Evolutionary conservation across 2,888 invertebrate genomes (phyloP).

Genomic region (Aspidapion aeneum): DNA sequence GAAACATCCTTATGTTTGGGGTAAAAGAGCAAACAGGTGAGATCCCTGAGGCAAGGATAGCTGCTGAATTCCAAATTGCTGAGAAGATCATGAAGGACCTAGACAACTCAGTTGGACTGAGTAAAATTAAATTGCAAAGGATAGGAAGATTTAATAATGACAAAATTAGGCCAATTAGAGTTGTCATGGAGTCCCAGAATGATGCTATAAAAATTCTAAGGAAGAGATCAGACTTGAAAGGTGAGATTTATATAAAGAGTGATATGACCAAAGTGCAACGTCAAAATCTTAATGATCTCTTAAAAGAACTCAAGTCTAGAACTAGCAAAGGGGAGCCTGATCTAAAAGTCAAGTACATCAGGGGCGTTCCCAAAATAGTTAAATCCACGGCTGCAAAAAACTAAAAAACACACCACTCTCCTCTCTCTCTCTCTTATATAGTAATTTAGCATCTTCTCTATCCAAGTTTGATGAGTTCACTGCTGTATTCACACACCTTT

Average conservation of each 20-base stretch:
- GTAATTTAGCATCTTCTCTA: neutral
- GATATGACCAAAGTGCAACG: neutral
- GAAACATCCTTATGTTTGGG: neutral
- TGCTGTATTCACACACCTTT: neutral
- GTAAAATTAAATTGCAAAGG: too few relatives aligned
- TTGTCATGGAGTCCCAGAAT: neutral
- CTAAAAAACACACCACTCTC: neutral
- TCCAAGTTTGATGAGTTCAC: neutral
- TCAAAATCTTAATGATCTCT: neutral
- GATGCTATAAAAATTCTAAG: neutral
- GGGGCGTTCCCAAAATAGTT: neutral
- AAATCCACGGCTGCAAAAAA: neutral
- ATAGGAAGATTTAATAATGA: too few relatives aligned
- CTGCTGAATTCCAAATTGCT: neutral
- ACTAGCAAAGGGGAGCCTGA: neutral
- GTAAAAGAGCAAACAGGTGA: neutral
- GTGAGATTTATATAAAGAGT: neutral
- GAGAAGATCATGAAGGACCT: neutral
- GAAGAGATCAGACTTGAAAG: neutral
- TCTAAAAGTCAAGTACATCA: neutral
- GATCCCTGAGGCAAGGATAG: neutral
- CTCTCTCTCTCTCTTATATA: neutral
- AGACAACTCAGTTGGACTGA: neutral
- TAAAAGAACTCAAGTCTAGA: neutral
- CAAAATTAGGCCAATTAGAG: too few relatives aligned